Evolutionary conservation across 92 coral and sea anemone genomes (phyloP).

Genomic region (Blastomussa wellsi): DNA sequence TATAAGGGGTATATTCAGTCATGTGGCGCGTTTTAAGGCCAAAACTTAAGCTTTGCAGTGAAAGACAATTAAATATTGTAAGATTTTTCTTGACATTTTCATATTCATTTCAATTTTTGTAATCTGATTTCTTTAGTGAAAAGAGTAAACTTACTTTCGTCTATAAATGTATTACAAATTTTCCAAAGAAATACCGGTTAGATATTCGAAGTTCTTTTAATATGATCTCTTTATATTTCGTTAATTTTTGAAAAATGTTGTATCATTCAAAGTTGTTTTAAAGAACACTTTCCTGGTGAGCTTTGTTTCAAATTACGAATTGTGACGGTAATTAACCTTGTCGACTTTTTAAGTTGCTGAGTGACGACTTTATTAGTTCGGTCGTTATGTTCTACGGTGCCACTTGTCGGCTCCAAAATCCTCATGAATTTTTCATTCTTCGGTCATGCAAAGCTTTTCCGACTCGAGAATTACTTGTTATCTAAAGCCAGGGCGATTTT

Average conservation of each 20-base stretch:
- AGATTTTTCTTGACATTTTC: no score
- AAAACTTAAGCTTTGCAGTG: no score
- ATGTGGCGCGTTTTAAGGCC: no score
- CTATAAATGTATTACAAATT: neutral
- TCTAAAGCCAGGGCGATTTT: neutral
- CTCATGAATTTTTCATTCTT: neutral
- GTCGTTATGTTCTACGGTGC: neutral
- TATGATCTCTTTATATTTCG: neutral
- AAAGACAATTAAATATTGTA: no score
- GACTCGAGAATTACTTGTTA: neutral
- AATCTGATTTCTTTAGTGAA: neutral
- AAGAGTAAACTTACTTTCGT: neutral
- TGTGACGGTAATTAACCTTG: neutral
- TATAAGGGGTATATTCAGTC: no score
- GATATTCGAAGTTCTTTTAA: neutral
- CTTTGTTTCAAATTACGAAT: neutral
- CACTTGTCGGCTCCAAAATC: neutral
- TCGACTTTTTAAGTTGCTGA: conserved; percentile 27
- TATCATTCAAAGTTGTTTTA: conserved; percentile 7
- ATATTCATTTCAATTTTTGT: no score
- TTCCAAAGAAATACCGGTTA: neutral
- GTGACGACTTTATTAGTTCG: conserved; percentile 3
- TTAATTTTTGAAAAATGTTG: neutral
- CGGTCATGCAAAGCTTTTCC: neutral
- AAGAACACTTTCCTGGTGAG: conserved; percentile 12